Evolutionary conservation across 2,888 invertebrate genomes (phyloP), one percentile per base, ranked within the genome.

Genomic region (Phalangium opilio): DNA sequence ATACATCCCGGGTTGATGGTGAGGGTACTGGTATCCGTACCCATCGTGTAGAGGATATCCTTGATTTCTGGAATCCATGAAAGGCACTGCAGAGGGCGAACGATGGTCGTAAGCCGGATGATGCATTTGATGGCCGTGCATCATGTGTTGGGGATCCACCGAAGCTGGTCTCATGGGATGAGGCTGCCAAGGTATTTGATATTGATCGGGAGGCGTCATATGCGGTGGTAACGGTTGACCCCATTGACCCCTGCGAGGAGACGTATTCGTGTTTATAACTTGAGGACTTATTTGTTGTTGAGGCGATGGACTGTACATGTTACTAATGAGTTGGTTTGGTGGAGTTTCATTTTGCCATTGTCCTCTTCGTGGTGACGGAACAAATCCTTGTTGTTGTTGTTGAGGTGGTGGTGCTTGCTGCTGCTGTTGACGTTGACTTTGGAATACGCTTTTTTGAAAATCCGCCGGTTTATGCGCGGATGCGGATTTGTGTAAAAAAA

Each of bases 61-160:
- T 36, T 50, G 50, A 15, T 32, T 11, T n/a, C 34, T 32, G 10
- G 15, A 10, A 17, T 34, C 34, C 14, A 47, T 50, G 40, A 43
- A 50, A 10, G 50, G 46, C 14, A 47, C 52, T 17, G 47, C 39
- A 42, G 46, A 45, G 5, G 48, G 48, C 5, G 51, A 42, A 11
- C 47, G 44, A 27, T 27, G 27, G 12, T 52, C 52, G 33, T 52
- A 50, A 40, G 47, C 43, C 5, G 49, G 52, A 33, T 42, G 33
- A 14, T 49, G 49, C 34, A 52, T 43, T 8, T 4, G 27, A 17
- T 2, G 38, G 10, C 38, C 38, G n/a, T n/a, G 38, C 38, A 38
- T 38, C 38, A 38, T 27, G 8, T 27, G 27, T 8, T 89, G 89
- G 0, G 89, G 87, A 60, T 85, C 86, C 86, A 89, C 87, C 27